Base-by-base conservation (phyloP, 2,797 vertebrate genomes). In the Leptoclinus maculatus region DNA sequence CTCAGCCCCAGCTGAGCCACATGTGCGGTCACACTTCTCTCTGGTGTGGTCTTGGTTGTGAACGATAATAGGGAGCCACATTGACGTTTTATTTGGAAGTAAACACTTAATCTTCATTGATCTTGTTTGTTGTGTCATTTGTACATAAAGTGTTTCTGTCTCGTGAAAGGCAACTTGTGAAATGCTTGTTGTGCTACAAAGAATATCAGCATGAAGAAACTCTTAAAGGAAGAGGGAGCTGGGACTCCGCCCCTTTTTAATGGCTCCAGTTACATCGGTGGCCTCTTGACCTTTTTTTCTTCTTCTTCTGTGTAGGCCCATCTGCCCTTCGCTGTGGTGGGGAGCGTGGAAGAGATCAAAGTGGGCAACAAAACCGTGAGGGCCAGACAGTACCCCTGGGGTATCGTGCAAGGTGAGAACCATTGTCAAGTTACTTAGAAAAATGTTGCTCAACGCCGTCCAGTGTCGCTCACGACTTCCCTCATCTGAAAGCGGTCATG, bases 371-470 rank as follows among this genome's bases (percentile, higher is more conserved):
- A 99, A 92, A 95, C 97, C 41, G 98, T 99, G 87, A 93, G 97
- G 90, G 98, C 98, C 70, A 96, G 98, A 75, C 98, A 99, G 94
- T 99, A 99, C 90, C 98, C 98, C 0, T 99, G 98, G 98, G 98
- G 98, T 36, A 96, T 99, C 21, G 98, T 99, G 80, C 98, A 99
- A 97, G 98, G 98, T 99, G 93, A 96, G 96, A 90, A 73, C 25
- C 16, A 13, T 27, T 66, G 17, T 43, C 14, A 72, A 58, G n/a
- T 7, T 16, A 41, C 66, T 9, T 53, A 10, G 29, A 23, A 32
- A 11, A 1, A 23, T 47, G n/a, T 17, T 36, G 25, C 71, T 59
- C 47, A 66, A 27, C 2, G 47, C 34, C 59, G 53, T 53, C 23
- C 39, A n/a, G 6, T 57, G 32, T 38, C 19, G 51, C 17, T 70